These are phyloP conservation scores for Anaspis maculata DNA, from an alignment of 2,888 invertebrate genomes.

Conservation along the genomic window DNA sequence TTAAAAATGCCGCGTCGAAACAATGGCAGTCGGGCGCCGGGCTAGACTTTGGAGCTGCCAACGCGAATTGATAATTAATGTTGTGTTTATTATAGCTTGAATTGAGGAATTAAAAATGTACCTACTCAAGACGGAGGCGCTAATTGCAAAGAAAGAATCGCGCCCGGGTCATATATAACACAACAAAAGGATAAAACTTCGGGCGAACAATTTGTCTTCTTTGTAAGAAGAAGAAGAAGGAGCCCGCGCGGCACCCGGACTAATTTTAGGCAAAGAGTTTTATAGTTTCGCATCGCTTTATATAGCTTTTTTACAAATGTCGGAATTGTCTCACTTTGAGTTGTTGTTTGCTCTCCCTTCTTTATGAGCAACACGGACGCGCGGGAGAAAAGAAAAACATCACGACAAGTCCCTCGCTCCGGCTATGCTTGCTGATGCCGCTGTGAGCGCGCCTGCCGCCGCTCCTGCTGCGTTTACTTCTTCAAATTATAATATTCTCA, in stretches of 20 bases:
- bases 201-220: slow-evolving; percentile 31
- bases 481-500: slow-evolving; percentile 22
- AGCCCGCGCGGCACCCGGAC: slow-evolving; percentile 32
- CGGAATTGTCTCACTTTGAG: slow-evolving; percentile 34
- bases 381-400: slow-evolving; percentile 20
- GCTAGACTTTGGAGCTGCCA: slow-evolving; percentile 29
- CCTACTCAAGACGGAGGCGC: slow-evolving; percentile 36
- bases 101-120: slow-evolving; percentile 43
- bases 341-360: slow-evolving; percentile 26
- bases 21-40: slow-evolving; percentile 37
- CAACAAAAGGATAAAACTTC: slow-evolving; percentile 34
- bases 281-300: slow-evolving; percentile 38
- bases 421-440: no score
- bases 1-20: slow-evolving; percentile 42
- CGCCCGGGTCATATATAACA: slow-evolving; percentile 23
- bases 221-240: slow-evolving; percentile 16
- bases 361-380: slow-evolving; percentile 10
- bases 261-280: slow-evolving; percentile 38
- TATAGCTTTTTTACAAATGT: slow-evolving; percentile 36
- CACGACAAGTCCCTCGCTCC: neutral
- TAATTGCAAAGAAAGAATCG: slow-evolving; percentile 32
- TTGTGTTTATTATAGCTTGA: slow-evolving; percentile 44
- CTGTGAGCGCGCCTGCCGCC: slow-evolving; percentile 10
- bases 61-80: slow-evolving; percentile 45
- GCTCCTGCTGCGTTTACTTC: slow-evolving; percentile 14